Evolutionary conservation across 2,888 invertebrate species (phyloP).

Genomic region (Tromatobia lineatoria): DNA sequence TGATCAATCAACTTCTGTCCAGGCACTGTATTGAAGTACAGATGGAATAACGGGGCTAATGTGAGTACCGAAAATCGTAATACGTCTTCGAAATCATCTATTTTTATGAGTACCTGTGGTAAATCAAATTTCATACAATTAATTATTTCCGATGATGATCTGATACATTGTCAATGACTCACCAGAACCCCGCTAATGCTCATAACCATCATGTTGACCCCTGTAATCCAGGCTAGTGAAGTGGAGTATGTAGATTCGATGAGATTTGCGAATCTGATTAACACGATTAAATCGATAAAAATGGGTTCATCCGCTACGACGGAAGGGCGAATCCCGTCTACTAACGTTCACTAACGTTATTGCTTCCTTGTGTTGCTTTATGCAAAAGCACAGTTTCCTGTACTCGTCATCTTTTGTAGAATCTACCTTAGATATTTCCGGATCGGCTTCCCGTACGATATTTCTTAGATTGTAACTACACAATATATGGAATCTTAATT

Average conservation of each 20-base stretch:
- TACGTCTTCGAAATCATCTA: conserved; percentile 41
- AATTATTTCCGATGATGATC: background rate
- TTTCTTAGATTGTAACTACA: conserved; percentile 32
- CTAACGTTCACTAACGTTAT: conserved; percentile 30
- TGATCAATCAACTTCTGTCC: conserved; percentile 48
- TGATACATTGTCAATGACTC: background rate
- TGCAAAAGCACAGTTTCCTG: conserved; percentile 35
- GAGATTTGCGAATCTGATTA: conserved; percentile 53
- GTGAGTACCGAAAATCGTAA: conserved; percentile 31
- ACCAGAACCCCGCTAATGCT: conserved; percentile 63
- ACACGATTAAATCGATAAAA: background rate
- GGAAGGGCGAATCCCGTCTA: background rate
- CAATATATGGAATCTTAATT: background rate
- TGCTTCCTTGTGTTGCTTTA: conserved; percentile 39
- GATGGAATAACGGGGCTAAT: conserved; percentile 4
- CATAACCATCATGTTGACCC: conserved; percentile 45
- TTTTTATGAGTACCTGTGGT: conserved; percentile 48
- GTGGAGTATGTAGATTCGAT: conserved; percentile 49
- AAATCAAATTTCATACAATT: background rate
- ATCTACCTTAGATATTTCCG: background rate
- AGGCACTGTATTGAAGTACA: conserved; percentile 25
- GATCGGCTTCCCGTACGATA: background rate
- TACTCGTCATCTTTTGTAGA: background rate
- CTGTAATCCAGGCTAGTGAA: conserved; percentile 26
- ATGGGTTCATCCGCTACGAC: no score